These are phyloP conservation scores for Vulpes ferrilata DNA, from an alignment of 2,113 vertebrate genomes.

Conservation along the genomic window DNA sequence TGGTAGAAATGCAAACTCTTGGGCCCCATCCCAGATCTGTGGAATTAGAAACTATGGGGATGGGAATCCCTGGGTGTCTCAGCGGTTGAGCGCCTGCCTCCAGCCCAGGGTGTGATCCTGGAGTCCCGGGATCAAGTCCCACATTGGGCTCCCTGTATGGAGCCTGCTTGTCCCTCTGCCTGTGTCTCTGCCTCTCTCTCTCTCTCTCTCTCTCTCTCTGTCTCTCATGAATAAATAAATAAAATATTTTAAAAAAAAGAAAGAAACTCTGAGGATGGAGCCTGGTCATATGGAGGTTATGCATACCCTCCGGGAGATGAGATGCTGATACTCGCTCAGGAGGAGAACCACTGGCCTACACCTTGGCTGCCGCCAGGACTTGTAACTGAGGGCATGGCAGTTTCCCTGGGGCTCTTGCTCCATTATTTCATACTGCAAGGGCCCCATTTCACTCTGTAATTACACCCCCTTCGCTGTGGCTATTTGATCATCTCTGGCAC, in stretches of 20 bases:
- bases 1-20: not conserved
- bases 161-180: too few species aligned
- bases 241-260: too few species aligned
- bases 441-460: not conserved
- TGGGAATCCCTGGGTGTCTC: not conserved
- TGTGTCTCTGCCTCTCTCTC: too few species aligned
- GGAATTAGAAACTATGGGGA: not conserved
- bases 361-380: not conserved
- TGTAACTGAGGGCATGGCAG: not conserved
- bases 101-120: too few species aligned
- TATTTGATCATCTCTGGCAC: not conserved
- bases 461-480: not conserved
- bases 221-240: too few species aligned
- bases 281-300: too few species aligned
- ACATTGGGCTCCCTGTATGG: too few species aligned
- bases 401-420: not conserved
- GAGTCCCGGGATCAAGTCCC: too few species aligned
- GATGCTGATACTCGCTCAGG: not conserved
- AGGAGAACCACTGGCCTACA: not conserved
- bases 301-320: not conserved
- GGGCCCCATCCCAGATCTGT: not conserved
- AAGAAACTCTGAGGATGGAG: not conserved
- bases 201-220: too few species aligned
- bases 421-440: not conserved
- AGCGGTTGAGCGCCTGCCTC: too few species aligned